Evolutionary conservation across 2,888 invertebrate species (phyloP).

Genomic region (Protophormia terraenovae): DNA sequence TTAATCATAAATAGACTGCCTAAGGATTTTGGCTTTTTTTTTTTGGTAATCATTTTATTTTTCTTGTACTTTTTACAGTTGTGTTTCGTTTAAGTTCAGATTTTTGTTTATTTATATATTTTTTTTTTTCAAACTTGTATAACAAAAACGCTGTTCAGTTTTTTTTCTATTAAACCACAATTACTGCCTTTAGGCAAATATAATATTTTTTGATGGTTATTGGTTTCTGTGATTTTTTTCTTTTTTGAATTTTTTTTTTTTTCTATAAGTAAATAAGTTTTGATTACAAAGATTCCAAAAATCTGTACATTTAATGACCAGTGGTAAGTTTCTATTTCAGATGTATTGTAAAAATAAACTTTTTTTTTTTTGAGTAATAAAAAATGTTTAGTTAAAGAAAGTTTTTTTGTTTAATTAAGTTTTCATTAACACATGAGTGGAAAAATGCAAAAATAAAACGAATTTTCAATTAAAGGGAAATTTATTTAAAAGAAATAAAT

Average conservation of each 20-base stretch:
- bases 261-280: not conserved
- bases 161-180: constrained; percentile 31
- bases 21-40: constrained; percentile 8
- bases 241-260: not conserved
- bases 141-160: not conserved
- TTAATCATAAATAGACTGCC: constrained; percentile 41
- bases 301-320: not conserved
- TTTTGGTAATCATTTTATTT: constrained; percentile 14
- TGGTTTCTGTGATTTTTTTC: not conserved
- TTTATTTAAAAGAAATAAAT: no score
- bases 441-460: no score
- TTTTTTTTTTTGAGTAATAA: no score
- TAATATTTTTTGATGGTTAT: constrained; percentile 57
- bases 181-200: constrained; percentile 28
- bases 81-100: not conserved
- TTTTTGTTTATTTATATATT: not conserved
- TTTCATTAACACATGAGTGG: no score
- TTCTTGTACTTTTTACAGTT: not conserved
- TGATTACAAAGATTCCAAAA: not conserved
- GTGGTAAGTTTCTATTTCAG: no score
- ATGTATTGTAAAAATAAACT: no score
- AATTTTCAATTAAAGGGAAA: no score
- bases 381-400: no score
- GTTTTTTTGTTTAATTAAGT: no score
- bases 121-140: not conserved